Percentiles rank a stretch among this genome's conserved stretches.
These are phyloP conservation scores for Cryptocephalus moraei DNA, from an alignment of 2,888 invertebrate species.

Conservation along the genomic window DNA sequence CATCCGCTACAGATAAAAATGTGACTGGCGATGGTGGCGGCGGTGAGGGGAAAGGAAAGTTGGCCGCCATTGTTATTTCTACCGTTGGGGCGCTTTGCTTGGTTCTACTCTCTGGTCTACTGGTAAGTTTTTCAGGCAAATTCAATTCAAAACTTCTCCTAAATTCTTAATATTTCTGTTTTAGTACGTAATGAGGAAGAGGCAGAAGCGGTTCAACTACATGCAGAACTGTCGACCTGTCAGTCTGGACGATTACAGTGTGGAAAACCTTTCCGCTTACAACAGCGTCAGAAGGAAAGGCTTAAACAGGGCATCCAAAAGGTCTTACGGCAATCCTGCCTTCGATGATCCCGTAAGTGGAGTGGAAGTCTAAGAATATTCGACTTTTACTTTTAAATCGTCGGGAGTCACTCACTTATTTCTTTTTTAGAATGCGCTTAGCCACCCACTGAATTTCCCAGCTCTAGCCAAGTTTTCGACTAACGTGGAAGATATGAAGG, in stretches of 20 bases:
- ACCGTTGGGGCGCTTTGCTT: conserved; percentile 70
- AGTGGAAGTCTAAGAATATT: not conserved
- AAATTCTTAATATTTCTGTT: conserved; percentile 21
- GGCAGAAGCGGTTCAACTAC: conserved; percentile 71
- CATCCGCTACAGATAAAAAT: conserved; percentile 33
- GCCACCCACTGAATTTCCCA: conserved; percentile 68
- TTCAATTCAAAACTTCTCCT: not conserved
- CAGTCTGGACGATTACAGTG: conserved; percentile 77
- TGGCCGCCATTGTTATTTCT: conserved; percentile 73
- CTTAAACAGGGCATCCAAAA: conserved; percentile 61
- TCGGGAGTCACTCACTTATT: conserved; percentile 1
- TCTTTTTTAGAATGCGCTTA: conserved; percentile 47
- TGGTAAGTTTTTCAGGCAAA: conserved; percentile 48
- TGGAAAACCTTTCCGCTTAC: conserved; percentile 79
- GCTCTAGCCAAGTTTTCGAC: conserved; percentile 65
- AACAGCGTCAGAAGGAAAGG: conserved; percentile 70
- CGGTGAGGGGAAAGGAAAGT: conserved; percentile 51
- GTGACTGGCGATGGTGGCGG: conserved; percentile 28
- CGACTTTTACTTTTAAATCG: not conserved
- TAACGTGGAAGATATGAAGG: conserved; percentile 60
- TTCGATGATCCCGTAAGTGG: conserved; percentile 74
- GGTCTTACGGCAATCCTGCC: conserved; percentile 83
- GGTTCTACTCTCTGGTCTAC: conserved; percentile 61
- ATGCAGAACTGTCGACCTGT: conserved; percentile 83
- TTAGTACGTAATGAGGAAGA: conserved; percentile 69